A percentile compares a stretch with the other conserved stretches of the same genome.
Conservation (phyloP, 1,140 invertebrate species). For the Drosophila pectinifera region DNA sequence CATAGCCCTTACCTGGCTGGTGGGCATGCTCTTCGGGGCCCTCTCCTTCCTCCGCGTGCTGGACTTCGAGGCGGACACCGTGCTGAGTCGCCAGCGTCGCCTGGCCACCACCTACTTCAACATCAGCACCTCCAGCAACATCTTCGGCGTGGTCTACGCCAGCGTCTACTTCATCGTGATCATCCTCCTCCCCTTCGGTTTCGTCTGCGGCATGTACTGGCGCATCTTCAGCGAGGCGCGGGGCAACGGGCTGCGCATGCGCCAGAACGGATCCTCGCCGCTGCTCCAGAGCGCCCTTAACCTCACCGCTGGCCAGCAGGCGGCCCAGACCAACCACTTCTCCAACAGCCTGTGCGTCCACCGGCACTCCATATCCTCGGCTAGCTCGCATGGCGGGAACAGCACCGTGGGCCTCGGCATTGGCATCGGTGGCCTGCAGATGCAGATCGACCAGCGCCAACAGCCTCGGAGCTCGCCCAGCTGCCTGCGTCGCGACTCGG, state of each 20-base stretch:
- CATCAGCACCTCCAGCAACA: slow-evolving; percentile 67
- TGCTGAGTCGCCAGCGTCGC: slow-evolving; percentile 61
- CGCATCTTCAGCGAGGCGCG: slow-evolving; percentile 90
- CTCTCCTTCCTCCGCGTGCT: slow-evolving; percentile 84
- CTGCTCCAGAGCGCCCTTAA: slow-evolving; percentile 85
- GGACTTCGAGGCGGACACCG: slow-evolving; percentile 69
- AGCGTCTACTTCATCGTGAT: slow-evolving; percentile 86
- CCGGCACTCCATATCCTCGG: slow-evolving; percentile 74
- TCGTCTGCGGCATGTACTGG: slow-evolving; percentile 90
- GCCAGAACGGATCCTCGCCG: slow-evolving; percentile 88
- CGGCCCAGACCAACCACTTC: slow-evolving; percentile 83
- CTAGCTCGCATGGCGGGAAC: slow-evolving; percentile 72
- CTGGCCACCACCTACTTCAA: slow-evolving; percentile 70
- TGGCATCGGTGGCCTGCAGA: slow-evolving; percentile 67
- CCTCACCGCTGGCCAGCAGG: slow-evolving; percentile 77
- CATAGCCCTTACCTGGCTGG: slow-evolving; percentile 89
- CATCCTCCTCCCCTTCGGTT: slow-evolving; percentile 89
- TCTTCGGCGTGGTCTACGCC: slow-evolving; percentile 78
- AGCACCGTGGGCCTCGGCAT: slow-evolving; percentile 30
- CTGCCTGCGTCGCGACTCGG: slow-evolving; percentile 74
- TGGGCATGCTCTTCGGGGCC: slow-evolving; percentile 87
- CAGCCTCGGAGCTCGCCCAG: slow-evolving; percentile 64
- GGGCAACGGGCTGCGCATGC: slow-evolving; percentile 89
- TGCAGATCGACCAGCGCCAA: slow-evolving; percentile 77
- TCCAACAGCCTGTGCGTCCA: slow-evolving; percentile 74